Evolutionary conservation across 2,888 invertebrate genomes (phyloP), one percentile per base, ranked within the genome.

Genomic region (Prosopocoilus inquinatus): DNA sequence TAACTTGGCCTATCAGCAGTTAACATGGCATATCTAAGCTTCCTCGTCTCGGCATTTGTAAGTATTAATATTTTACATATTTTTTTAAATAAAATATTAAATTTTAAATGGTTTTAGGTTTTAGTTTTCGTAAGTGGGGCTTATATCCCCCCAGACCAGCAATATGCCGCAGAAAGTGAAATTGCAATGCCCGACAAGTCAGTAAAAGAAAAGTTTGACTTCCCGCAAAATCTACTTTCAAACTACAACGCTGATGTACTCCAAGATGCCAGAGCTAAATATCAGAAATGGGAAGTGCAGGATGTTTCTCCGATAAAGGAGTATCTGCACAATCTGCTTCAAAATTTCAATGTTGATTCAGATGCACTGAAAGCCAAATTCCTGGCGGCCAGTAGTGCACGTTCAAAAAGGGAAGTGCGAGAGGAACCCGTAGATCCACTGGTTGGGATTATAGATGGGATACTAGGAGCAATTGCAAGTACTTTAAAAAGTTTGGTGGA

Each of bases 361-460:
- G 47, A 47, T 4, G 33, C 32, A 9, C 33, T 47, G 4, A 34
- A 12, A 15, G 47, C 33, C 7, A 33, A 32, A 16, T 34, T 47
- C 11, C 9, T 2, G 9, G 47, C 32, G 35, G 20, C 47, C 4
- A 13, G 9, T 11, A 11, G 9, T 11, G 13, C 4, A 28, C 15
- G 8, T 12, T 35, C 34, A 7, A 15, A 33, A 2, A 15, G 33
- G 35, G 2, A 28, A 28, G 20, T 3, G 3, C 20, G 20, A 7
- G 20, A 28, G 4, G 47, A 15, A 8, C 16, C 7, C 28, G 47
- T 11, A 11, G 11, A 28, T 33, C 11, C 33, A 32, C 9, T 46
- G 1, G 8, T n/a, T 28, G 47, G 32, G 35, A 47, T 47, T 11
- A n/a, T 34, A 3, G 47, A 47, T 47, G 47, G 47, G 12, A 47